phyloP scores from a whole-genome alignment of 2,797 vertebrate genomes.

The Garrulus glandarius region DNA sequence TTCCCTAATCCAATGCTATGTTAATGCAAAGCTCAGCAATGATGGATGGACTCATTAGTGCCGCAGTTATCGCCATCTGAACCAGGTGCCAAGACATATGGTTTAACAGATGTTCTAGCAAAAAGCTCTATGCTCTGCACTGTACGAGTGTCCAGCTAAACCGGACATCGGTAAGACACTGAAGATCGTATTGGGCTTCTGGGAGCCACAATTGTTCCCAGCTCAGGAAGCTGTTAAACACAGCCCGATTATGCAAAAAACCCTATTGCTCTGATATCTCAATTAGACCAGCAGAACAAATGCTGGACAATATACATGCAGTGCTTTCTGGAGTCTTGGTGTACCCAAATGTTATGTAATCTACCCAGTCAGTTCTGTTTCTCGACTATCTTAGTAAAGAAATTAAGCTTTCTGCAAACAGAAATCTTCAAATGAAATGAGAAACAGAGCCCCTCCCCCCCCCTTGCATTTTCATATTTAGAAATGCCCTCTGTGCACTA shows the following conservation, averaged over 20 bases:
- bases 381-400: neutral
- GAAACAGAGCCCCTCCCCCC: neutral
- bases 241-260: constrained; percentile 28
- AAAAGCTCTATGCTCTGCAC: constrained; percentile 35
- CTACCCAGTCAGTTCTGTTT: neutral
- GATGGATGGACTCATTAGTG: constrained; percentile 78
- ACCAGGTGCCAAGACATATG: constrained; percentile 77
- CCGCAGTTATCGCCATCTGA: constrained; percentile 61
- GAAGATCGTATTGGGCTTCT: constrained; percentile 16
- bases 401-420: neutral
- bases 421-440: neutral
- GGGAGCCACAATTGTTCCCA: constrained; percentile 19
- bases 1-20: constrained; percentile 42
- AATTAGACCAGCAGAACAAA: constrained; percentile 5
- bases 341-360: neutral
- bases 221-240: constrained; percentile 22
- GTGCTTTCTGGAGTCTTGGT: neutral
- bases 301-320: neutral
- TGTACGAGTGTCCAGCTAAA: constrained; percentile 43
- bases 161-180: constrained; percentile 53
- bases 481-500: neutral
- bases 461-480: neutral
- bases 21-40: constrained; percentile 59
- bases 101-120: constrained; percentile 76
- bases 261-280: constrained; percentile 34